Conservation (phyloP, 1,140 invertebrate genomes). For the Anagrus nilaparvatae region DNA sequence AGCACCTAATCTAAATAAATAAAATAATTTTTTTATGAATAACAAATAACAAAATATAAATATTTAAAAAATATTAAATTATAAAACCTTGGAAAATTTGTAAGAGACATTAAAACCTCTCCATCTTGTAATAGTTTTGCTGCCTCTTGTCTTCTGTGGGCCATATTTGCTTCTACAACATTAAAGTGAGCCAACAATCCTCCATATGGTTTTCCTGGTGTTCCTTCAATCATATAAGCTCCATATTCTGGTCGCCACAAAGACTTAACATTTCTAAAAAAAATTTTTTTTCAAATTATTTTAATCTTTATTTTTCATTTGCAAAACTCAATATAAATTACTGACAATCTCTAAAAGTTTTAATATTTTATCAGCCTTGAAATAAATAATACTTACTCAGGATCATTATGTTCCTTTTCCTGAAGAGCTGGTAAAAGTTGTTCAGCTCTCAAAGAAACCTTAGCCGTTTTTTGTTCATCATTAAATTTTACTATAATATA, state of each 20-base stretch:
- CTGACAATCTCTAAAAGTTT: neutral
- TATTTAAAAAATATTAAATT: slow-evolving; percentile 1
- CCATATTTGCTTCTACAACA: slow-evolving; percentile 97
- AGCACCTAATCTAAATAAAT: slow-evolving; percentile 65
- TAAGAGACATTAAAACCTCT: slow-evolving; percentile 83
- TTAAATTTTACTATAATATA: slow-evolving; percentile 96
- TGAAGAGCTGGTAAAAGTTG: slow-evolving; percentile 71
- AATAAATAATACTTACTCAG: slow-evolving; percentile 49
- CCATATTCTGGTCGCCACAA: slow-evolving; percentile 98
- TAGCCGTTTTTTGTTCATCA: slow-evolving; percentile 73
- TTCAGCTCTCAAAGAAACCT: slow-evolving; percentile 70
- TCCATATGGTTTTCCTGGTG: slow-evolving; percentile 91
- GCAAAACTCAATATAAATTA: no score
- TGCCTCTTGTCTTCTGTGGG: slow-evolving; percentile 77
- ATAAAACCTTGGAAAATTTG: slow-evolving; percentile 75
- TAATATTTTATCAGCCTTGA: neutral
- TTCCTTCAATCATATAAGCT: slow-evolving; percentile 99
- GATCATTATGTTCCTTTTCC: slow-evolving; percentile 71
- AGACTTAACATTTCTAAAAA: slow-evolving; percentile 61
- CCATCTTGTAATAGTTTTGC: slow-evolving; percentile 61
- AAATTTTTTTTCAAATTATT: slow-evolving; percentile 8
- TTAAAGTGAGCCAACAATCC: slow-evolving; percentile 93
- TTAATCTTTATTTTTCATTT: no score
- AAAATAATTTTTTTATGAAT: neutral
- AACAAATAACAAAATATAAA: slow-evolving; percentile 17